These are phyloP conservation scores for Amphipoea lucens DNA, from an alignment of 2,888 invertebrate species.

Conservation along the genomic window DNA sequence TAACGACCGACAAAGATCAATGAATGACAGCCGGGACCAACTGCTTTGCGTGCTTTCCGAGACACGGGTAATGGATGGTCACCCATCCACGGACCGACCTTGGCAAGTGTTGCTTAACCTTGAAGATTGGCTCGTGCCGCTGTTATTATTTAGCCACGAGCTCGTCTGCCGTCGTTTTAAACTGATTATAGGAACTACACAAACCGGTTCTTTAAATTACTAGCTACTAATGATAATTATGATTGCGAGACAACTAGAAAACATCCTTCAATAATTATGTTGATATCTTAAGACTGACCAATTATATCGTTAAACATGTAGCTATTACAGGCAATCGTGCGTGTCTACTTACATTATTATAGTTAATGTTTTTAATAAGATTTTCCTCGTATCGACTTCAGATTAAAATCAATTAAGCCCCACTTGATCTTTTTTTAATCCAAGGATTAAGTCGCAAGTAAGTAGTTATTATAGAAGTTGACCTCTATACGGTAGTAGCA, in stretches of 20 bases:
- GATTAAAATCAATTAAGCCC: slow-evolving; percentile 20
- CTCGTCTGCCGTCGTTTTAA: neutral
- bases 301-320: slow-evolving; percentile 43
- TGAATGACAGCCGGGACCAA: neutral
- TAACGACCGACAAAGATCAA: neutral
- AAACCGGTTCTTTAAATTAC: slow-evolving; percentile 30
- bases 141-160: neutral
- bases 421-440: slow-evolving; percentile 25
- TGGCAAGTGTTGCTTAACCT: neutral
- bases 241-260: slow-evolving; percentile 22
- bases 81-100: neutral
- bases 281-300: slow-evolving; percentile 19
- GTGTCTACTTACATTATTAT: slow-evolving; percentile 14
- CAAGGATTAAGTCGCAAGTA: neutral
- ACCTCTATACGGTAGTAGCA: neutral
- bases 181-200: neutral
- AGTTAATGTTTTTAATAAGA: slow-evolving; percentile 10
- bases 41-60: neutral
- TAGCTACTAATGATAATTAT: slow-evolving; percentile 15
- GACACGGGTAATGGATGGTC: neutral
- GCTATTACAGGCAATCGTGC: slow-evolving; percentile 24
- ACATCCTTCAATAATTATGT: slow-evolving; percentile 38
- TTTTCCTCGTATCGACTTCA: slow-evolving; percentile 42
- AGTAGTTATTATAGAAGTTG: neutral
- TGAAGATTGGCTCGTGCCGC: neutral